Evolutionary conservation across 53 echinoderm and acorn worm species (phyloP), one percentile per base, ranked within the genome.

Genomic region (Apostichopus leukothele): DNA sequence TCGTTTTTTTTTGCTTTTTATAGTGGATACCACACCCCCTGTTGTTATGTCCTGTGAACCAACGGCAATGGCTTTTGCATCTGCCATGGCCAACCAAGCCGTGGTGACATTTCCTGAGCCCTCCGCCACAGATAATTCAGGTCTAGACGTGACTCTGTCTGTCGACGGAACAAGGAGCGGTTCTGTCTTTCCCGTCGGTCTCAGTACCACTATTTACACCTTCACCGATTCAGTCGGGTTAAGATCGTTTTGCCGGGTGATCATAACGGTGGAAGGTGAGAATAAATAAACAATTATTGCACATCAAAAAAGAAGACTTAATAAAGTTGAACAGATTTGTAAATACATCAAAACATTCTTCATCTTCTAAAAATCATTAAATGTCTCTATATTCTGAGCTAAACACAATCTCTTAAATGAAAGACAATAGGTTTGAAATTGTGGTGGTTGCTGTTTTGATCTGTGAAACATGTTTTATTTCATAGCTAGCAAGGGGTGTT

Each of bases 191-290:
- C 85, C 85, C 23, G 9, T 39, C 27, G 85, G 85, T 39, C 13
- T 23, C 18, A 67, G 22, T 10, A 51, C 63, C 1, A 66, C 66
- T 10, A 63, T 16, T 6, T 85, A 85, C 85, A 85, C 68, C 9
- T 85, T 85, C 67, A 66, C 85, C 0, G 85, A 85, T 51, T 27
- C 85, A 60, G 85, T 66, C 1, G 85, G 85, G 25, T 20, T 60
- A 10, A 11, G 67, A 5, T 57, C 66, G 5, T 16, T n/a, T 12
- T 85, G 85, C 14, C 50, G 9, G 10, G 52, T 52, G 7, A 12
- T 27, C 12, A 9, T 76, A 9, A 76, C 77, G 16, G 77, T 76
- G 4, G 77, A 76, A 27, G 77, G 77, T 76, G 77, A 76, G 77
- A 57, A 57, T 25, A 25, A 25, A 25, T 25, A 25, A 25, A 25